Evolutionary conservation across 1,140 invertebrate genomes (phyloP), one percentile per base, ranked within the genome.

Genomic region (Ptiloglossa arizonensis): DNA sequence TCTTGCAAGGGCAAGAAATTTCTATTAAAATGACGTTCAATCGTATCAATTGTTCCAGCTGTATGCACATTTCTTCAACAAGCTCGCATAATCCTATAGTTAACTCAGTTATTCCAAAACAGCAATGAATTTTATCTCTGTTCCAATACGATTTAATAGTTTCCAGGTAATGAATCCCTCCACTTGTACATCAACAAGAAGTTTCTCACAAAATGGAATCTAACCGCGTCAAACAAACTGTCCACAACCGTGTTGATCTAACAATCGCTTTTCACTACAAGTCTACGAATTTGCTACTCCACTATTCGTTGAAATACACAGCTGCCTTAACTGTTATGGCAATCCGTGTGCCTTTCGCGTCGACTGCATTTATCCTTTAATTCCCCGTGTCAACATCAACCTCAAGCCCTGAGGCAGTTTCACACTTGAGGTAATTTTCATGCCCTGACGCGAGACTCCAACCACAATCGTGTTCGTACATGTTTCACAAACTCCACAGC

Each of bases 331-430:
- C n/a, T 13, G 27, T 41, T 48, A 32, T 8, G 6, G 1, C 46
- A 68, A 59, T 68, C 72, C 22, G 24, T 27, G 48, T 29, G 32
- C n/a, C n/a, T 64, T 54, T 66, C 48, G n/a, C 46, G 17, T 19
- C 15, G 5, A 2, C 8, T 15, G 2, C 59, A 29, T 57, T 57
- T n/a, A 67, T 75, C 72, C 38, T 46, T 68, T 68, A 57, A 75
- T 68, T 68, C 63, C 52, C 5, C 38, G 38, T 48, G 27, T 75
- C 63, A 57, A 57, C 72, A 44, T 46, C n/a, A 4, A 52, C 8
- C 22, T 29, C 2, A 1, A n/a, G 2, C 9, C 29, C n/a, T 27
- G 13, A n/a, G 17, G 3, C 35, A 46, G 17, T 57, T 68, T 56
- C 52, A 46, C n/a, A 15, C 22, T 35, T 11, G 2, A n/a, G 24